Conservation (phyloP, 2,113 vertebrate species). For the Prochilodus magdalenae region DNA sequence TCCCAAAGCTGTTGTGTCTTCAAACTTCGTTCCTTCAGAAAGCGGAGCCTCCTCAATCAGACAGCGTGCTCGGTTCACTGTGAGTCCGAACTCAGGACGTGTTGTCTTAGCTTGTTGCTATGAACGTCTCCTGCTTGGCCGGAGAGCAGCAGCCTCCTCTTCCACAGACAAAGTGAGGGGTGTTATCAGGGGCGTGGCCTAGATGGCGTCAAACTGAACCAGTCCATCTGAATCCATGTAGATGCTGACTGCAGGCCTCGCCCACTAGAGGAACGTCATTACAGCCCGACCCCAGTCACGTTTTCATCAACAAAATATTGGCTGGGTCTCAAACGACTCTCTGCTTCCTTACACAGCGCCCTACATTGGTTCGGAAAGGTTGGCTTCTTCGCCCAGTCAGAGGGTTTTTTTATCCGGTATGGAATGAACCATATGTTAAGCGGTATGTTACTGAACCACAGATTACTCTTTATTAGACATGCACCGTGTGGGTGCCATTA, state of each 20-base stretch:
- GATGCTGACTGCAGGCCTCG: not conserved
- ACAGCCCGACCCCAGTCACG: not conserved
- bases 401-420: too few species aligned
- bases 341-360: too few species aligned
- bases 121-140: conserved; percentile 71
- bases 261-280: not conserved
- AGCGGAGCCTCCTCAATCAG: conserved; percentile 10
- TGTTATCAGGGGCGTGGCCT: conserved; percentile 58
- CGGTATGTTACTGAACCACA: too few species aligned
- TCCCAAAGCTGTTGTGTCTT: not conserved
- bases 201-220: conserved; percentile 20
- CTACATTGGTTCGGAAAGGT: too few species aligned
- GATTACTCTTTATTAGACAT: too few species aligned
- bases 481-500: too few species aligned
- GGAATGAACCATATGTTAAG: too few species aligned
- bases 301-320: too few species aligned
- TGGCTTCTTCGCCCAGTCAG: too few species aligned
- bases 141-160: too few species aligned
- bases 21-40: conserved; percentile 6
- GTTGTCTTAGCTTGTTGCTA: conserved; percentile 74
- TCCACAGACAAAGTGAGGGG: conserved; percentile 61
- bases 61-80: conserved; percentile 59
- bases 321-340: too few species aligned
- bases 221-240: not conserved
- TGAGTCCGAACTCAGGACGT: conserved; percentile 51